These are phyloP conservation scores for Diogma glabrata DNA, from an alignment of 2,888 invertebrate species.

Conservation along the genomic window DNA sequence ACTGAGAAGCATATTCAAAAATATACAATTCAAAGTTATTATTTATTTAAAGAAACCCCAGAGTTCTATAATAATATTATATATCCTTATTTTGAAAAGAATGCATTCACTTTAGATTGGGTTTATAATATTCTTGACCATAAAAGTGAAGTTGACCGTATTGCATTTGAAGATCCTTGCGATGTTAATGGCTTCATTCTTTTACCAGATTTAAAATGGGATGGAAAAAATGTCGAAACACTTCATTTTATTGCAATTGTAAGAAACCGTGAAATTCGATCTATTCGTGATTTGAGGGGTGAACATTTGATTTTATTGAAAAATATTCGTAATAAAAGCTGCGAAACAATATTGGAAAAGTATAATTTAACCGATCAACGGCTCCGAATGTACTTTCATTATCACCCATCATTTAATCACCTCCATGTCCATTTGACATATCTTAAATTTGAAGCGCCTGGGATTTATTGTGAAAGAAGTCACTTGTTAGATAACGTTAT, in stretches of 20 bases:
- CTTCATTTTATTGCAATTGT: conserved; percentile 78
- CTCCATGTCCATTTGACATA: conserved; percentile 88
- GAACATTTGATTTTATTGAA: conserved; percentile 70
- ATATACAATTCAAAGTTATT: conserved; percentile 60
- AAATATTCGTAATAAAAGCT: conserved; percentile 66
- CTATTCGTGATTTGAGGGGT: conserved; percentile 68
- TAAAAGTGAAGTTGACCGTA: conserved; percentile 77
- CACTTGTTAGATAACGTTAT: conserved; percentile 84
- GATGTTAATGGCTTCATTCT: conserved; percentile 75
- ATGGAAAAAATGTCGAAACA: conserved; percentile 60
- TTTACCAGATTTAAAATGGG: conserved; percentile 94
- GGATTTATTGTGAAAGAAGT: conserved; percentile 73
- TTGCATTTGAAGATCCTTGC: conserved; percentile 66
- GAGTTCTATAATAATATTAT: conserved; percentile 69
- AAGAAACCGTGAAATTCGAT: conserved; percentile 60
- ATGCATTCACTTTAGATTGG: conserved; percentile 84
- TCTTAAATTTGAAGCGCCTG: conserved; percentile 65
- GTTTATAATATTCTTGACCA: conserved; percentile 91
- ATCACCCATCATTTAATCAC: conserved; percentile 95
- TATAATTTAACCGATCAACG: conserved; percentile 59
- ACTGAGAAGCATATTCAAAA: conserved; percentile 85
- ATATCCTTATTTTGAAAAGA: conserved; percentile 58
- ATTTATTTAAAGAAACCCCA: conserved; percentile 75
- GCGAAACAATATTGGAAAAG: conserved; percentile 62
- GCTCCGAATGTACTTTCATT: conserved; percentile 80